Evolutionary conservation across 2,888 invertebrate genomes (phyloP), one percentile per base, ranked within the genome.

Genomic region (Stenotaenia linearis): DNA sequence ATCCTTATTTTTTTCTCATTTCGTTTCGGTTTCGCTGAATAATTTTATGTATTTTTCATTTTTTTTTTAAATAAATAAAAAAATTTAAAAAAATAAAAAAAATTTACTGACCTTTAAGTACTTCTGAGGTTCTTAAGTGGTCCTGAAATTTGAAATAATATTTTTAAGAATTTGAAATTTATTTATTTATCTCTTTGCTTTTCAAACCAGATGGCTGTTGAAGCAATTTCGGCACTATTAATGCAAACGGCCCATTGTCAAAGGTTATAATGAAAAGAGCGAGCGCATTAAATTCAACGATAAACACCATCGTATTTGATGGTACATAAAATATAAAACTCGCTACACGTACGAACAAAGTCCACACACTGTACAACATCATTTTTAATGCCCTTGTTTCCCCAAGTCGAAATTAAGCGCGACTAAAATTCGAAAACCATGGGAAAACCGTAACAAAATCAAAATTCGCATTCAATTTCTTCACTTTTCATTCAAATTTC

Each of bases 401-500:
- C 7, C n/a, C 50, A 50, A 50, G 50, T 50, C 18, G 50, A n/a
- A 50, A 50, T 50, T 50, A 50, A 50, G 50, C 50, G 50, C 50
- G 50, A 50, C 50, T 6, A 21, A 50, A 50, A 50, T 18, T 50
- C 50, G 18, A 2, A 21, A 50, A n/a, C 50, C n/a, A 18, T 50
- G 7, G 18, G 18, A n/a, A 15, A 50, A 50, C 18, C 18, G 50
- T 3, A 50, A 50, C 50, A 50, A 50, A 50, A 50, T 50, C 50
- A 50, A 50, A 74, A 30, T 32, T 74, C 74, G 15, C 35, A 32
- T 35, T 23, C 76, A 37, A 32, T 76, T 76, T 76, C 76, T 32
- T 76, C 35, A 76, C 35, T 76, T 35, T 76, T 35, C 76, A 37
- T 28, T 77, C 77, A 45, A 37, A 45, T 77, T 77, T 77, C 28